Base-by-base conservation (phyloP, 92 coral and sea anemone genomes). In the Siderastrea radians region DNA sequence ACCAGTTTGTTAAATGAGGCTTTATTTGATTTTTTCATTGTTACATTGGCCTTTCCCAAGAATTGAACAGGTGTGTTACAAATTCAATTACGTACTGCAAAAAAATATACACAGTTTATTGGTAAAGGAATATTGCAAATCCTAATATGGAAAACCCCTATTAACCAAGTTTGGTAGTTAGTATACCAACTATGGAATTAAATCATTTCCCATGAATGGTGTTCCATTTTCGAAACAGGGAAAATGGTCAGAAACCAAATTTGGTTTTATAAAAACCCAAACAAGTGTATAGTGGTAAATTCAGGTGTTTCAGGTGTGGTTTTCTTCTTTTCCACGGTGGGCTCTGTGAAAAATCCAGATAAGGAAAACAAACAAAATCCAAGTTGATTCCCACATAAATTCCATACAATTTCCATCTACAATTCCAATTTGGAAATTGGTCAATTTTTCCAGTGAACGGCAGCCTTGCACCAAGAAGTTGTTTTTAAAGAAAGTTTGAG, bases 171-270 rank as follows among this genome's bases (percentile, higher is more conserved):
- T 51, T 53, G 79, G 79, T 52, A 74, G 70, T 48, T 78, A 10
- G 55, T 60, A 78, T 44, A 78, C 70, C 82, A 78, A 61, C 69
- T 63, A 5, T 78, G 70, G 82, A 46, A 44, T 61, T 61, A 44
- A 17, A 46, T 59, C 46, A 78, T 14, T 78, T 78, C 45, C 71
- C 82, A 78, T 78, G 3, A 78, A 19, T 47, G 82, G 8, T 78
- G 13, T 78, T 58, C 82, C 14, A 59, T 61, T 59, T 61, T 46
- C 71, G 45, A 79, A 63, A 64, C 26, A 46, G 74, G 84, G 74
- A 79, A 79, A 79, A 52, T 79, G 74, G 74, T 16, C 1, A 64
- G 68, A 77, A 79, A 65, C 84, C 84, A 79, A 79, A 79, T 79
- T 79, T 16, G 83, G 63, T 79, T 79, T 63, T 5, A 63, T 64